A percentile compares a stretch with the other conserved stretches of the same genome.
These are phyloP conservation scores for Conchocele bisecta DNA, from an alignment of 2,888 invertebrate genomes.

Conservation along the genomic window DNA sequence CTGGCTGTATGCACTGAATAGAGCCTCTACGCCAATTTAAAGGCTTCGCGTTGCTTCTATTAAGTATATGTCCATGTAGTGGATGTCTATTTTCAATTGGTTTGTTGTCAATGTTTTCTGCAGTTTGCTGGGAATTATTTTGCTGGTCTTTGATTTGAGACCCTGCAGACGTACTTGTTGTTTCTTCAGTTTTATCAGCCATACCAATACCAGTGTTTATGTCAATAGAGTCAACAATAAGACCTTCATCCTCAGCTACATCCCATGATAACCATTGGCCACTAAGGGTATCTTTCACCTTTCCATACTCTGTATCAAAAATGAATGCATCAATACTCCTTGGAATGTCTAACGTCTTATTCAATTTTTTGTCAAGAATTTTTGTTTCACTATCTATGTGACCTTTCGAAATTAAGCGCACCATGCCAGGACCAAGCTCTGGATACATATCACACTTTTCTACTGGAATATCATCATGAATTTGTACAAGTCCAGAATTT, in stretches of 20 bases:
- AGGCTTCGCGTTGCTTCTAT: not conserved
- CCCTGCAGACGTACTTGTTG: no score
- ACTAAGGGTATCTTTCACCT: constrained; percentile 70
- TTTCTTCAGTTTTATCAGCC: no score
- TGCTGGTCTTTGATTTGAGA: no score
- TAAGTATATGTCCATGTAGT: no score
- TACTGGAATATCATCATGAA: constrained; percentile 55
- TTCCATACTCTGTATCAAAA: constrained; percentile 85
- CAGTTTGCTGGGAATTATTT: not conserved
- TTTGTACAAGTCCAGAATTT: constrained; percentile 63
- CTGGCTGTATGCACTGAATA: not conserved
- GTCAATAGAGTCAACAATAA: constrained; percentile 61
- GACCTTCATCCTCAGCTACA: constrained; percentile 64
- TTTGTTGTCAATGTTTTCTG: not conserved
- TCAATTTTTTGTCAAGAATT: constrained; percentile 64
- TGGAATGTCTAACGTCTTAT: constrained; percentile 60
- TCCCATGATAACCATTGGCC: constrained; percentile 74
- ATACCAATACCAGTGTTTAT: no score
- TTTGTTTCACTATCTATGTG: constrained; percentile 50
- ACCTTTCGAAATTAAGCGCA: constrained; percentile 58
- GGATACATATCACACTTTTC: constrained; percentile 60
- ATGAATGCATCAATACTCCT: constrained; percentile 65
- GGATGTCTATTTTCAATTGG: not conserved
- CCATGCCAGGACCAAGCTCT: constrained; percentile 66
- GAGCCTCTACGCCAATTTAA: constrained; percentile 1